Base-by-base conservation (phyloP, 2,888 invertebrate genomes). In the Homarus gammarus region DNA sequence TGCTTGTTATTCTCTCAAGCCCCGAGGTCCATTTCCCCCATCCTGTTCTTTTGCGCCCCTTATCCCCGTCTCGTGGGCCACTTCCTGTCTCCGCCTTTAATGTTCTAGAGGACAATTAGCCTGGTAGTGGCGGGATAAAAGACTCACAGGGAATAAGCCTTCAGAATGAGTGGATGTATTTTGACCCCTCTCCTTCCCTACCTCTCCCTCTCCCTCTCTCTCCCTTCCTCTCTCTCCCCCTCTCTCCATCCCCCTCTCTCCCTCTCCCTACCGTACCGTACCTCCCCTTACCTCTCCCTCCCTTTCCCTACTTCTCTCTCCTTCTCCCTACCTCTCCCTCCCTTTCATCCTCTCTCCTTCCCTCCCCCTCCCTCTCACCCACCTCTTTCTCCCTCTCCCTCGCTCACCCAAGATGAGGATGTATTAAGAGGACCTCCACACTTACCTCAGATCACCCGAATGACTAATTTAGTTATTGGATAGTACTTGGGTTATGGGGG, bases 41-140 rank as follows among this genome's bases (percentile, higher is more conserved):
- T 38, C 31, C 73, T 75, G 31, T 75, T 38, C 44, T 40, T 73
- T 73, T 73, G 10, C 75, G 1, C n/a, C n/a, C 36, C 31, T 44
- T 75, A 18, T 33, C 15, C 15, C 44, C 5, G 40, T 44, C 44
- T 75, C 75, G 27, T 44, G 75, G 44, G 27, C 31, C 75, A 18
- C 75, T 75, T 40, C n/a, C 44, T 75, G 75, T 27, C 38, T 40
- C n/a, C 75, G 27, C 44, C 49, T 49, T 10, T 75, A 31, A 75
- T 75, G 44, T 44, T 49, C 44, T 49, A 49, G 75, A 75, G 49
- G n/a, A 44, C 75, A 75, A 75, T 75, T 75, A 75, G 75, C 75
- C 49, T 75, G 31, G 40, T n/a, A 27, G 75, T 44, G 49, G 49
- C 40, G 15, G 75, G 75, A 75, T 27, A 44, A 75, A 64, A 64